Conservation (phyloP, 2,797 vertebrate species). For the Esox masquinongy region DNA sequence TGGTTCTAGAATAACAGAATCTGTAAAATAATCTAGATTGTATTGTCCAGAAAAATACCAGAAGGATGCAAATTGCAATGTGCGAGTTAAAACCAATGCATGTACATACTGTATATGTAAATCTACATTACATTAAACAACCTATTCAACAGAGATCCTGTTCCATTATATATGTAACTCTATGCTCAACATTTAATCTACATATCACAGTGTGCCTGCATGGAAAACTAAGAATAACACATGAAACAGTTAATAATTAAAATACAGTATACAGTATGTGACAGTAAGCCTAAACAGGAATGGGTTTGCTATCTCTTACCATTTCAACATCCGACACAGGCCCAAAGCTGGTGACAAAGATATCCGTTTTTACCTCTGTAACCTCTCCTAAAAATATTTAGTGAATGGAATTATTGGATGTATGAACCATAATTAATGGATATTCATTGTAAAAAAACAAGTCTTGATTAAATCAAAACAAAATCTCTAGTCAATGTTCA, state of each 20-base stretch:
- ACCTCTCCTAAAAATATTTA: conserved; percentile 58
- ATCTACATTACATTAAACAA: not conserved
- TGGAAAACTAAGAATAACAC: conserved; percentile 6
- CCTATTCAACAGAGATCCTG: not conserved
- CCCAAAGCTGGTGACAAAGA: conserved; percentile 84
- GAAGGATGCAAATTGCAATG: not conserved
- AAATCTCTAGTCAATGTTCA: no score
- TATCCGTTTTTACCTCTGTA: conserved; percentile 82
- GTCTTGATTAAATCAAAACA: not conserved
- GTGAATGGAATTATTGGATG: not conserved
- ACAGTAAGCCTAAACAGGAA: not conserved
- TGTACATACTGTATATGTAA: not conserved
- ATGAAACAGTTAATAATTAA: conserved; percentile 4
- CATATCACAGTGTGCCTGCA: conserved; percentile 54
- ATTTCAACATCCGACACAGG: conserved; percentile 82
- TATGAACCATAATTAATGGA: not conserved
- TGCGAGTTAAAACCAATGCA: not conserved
- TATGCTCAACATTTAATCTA: not conserved
- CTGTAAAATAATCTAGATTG: not conserved
- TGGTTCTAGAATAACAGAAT: not conserved
- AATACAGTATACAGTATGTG: not conserved
- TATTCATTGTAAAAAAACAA: not conserved
- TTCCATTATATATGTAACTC: not conserved
- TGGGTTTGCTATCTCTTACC: conserved; percentile 58
- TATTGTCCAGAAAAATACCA: not conserved